Base-by-base conservation (phyloP, 1,140 invertebrate species). In the Oncopeltus fasciatus region DNA sequence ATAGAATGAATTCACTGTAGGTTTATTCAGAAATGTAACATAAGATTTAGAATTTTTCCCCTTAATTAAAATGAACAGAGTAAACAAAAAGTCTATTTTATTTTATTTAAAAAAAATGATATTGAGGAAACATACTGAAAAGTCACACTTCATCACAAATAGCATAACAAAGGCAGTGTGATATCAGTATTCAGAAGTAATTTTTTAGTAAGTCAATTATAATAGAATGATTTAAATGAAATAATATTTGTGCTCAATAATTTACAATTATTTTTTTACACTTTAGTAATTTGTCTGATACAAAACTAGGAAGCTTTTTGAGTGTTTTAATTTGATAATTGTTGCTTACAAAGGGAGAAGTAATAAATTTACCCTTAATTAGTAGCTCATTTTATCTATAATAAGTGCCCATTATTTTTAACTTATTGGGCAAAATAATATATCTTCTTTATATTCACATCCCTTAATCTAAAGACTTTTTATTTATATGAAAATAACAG, bases 61-160 rank as follows among this genome's bases (percentile, higher is more conserved):
- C n/a, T n/a, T n/a, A n/a, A 49, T 49, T 18, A 49, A 49, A 5
- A 49, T 49, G 9, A 49, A 49, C 47, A 49, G 18, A 49, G 18
- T 49, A 18, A n/a, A 5, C 18, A 8, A 49, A 49, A 18, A 49
- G 47, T 9, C 5, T 18, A 49, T 5, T 5, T 49, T n/a, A 18
- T 9, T 14, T 38, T 8, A 38, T 8, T 38, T 9, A 38, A 8
- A 38, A 38, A 38, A 14, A 5, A 38, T 38, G 5, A 8, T 14
- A 8, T 38, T 8, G 14, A 8, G 5, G 31, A 8, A 8, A 14
- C 14, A 29, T 29, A 56, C 38, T 28, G 29, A 14, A 62, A 62
- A 53, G 57, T 62, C 51, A 56, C 51, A 57, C 51, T 56, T 56
- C 60, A 62, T 62, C 60, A 62, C 60, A 62, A 38, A 24, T 8